Conservation (phyloP, 2,888 invertebrate genomes). For the Acronicta leporina region DNA sequence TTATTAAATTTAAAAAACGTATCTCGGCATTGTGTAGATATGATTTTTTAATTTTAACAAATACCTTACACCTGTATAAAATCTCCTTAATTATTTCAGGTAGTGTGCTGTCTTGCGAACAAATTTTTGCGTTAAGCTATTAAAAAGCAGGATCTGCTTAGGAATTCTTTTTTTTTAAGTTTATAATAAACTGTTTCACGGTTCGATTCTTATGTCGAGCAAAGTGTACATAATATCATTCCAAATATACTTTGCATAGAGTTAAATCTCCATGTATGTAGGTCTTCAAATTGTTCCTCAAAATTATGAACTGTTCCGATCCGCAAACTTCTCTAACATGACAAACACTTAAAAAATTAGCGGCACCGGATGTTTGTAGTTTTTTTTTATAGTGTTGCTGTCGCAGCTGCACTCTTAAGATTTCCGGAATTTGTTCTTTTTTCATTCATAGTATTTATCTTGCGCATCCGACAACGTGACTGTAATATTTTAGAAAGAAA, state of each 20-base stretch:
- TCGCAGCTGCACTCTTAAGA: constrained; percentile 43
- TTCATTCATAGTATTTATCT: constrained; percentile 2
- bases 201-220: no score
- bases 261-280: no score
- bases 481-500: no score
- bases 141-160: constrained; percentile 21
- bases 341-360: constrained; percentile 39
- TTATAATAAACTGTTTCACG: no score
- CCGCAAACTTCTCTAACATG: constrained; percentile 10
- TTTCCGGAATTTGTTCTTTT: constrained; percentile 39
- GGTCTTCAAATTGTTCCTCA: no score
- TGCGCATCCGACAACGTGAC: constrained; percentile 1
- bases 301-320: no score
- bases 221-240: no score
- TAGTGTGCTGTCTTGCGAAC: constrained; percentile 45
- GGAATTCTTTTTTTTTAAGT: constrained; percentile 20
- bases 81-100: constrained; percentile 32
- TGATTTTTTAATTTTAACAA: no score
- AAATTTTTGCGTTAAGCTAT: constrained; percentile 46
- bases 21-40: no score
- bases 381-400: constrained; percentile 23
- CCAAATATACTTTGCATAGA: no score
- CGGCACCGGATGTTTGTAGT: constrained; percentile 37
- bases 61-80: neutral
- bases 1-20: no score